These are phyloP conservation scores for Elmis aenea DNA, from an alignment of 2,888 invertebrate genomes.

Conservation along the genomic window DNA sequence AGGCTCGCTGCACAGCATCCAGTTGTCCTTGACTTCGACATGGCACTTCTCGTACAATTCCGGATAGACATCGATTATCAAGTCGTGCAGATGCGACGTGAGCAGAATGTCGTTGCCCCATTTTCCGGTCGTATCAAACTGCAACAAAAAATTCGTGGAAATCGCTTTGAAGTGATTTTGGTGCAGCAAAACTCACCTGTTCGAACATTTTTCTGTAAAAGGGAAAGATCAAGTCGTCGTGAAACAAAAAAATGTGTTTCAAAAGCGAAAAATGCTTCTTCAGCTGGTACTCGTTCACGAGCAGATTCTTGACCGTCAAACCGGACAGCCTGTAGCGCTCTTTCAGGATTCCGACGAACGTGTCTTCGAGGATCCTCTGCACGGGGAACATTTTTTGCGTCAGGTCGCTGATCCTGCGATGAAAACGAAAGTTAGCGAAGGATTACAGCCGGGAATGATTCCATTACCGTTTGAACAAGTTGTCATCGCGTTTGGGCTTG, in stretches of 20 bases:
- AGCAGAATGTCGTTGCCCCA: constrained; percentile 41
- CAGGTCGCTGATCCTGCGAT: constrained; percentile 32
- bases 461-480: constrained; percentile 10
- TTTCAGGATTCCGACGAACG: constrained; percentile 32
- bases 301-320: constrained; percentile 38
- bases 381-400: constrained; percentile 36
- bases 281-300: constrained; percentile 37
- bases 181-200: constrained; percentile 28
- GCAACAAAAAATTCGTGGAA: constrained; percentile 11
- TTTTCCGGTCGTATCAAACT: constrained; percentile 28
- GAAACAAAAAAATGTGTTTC: constrained; percentile 39
- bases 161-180: neutral
- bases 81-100: constrained; percentile 40
- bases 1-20: constrained; percentile 30
- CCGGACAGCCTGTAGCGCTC: constrained; percentile 39
- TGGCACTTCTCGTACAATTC: constrained; percentile 36
- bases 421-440: neutral
- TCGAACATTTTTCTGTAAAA: constrained; percentile 39
- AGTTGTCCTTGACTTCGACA: constrained; percentile 32
- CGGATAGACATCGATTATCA: constrained; percentile 41
- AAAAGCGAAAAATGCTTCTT: constrained; percentile 39
- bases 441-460: neutral
- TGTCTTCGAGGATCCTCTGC: constrained; percentile 35
- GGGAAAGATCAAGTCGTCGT: constrained; percentile 40
- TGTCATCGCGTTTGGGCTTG: too few species aligned